Evolutionary conservation across 92 coral and sea anemone genomes (phyloP).

Genomic region (Virgularia gustaviana): DNA sequence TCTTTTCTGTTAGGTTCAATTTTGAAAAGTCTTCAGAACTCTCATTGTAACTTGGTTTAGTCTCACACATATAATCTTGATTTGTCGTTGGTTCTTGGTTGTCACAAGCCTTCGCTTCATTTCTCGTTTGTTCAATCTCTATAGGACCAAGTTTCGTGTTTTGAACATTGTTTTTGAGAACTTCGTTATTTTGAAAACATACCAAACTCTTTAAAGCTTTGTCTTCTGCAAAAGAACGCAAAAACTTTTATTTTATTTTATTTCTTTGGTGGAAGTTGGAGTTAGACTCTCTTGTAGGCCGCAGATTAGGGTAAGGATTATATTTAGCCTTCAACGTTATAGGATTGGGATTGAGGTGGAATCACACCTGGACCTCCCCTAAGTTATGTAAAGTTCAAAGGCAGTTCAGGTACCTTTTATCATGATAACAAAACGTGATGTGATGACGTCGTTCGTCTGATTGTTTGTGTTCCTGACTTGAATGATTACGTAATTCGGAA

Average conservation of each 20-base stretch:
- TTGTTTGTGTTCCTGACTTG: neutral
- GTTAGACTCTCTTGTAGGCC: too few species aligned
- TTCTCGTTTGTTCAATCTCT: slow-evolving; percentile 3
- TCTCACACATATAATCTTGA: slow-evolving; percentile 1
- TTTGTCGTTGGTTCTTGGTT: neutral
- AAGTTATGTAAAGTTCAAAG: neutral
- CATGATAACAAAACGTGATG: neutral
- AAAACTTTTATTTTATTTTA: too few species aligned
- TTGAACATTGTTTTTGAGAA: neutral
- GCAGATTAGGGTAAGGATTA: too few species aligned
- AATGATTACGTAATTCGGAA: slow-evolving; percentile 15
- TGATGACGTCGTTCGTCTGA: neutral
- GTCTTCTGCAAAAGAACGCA: slow-evolving; percentile 13
- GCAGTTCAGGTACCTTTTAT: slow-evolving; percentile 27
- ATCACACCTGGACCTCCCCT: neutral
- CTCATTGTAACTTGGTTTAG: slow-evolving; percentile 4
- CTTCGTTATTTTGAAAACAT: slow-evolving; percentile 5
- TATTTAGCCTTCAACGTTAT: too few species aligned
- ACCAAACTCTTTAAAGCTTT: neutral
- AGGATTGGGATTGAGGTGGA: too few species aligned
- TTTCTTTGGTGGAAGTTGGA: too few species aligned
- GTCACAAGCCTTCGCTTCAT: neutral
- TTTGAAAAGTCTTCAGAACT: neutral
- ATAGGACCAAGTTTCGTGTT: slow-evolving; percentile 19
- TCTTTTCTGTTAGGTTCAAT: neutral